A percentile compares a stretch with the other conserved stretches of the same genome.
Conservation (phyloP, 92 coral and sea anemone genomes). For the Siderastrea radians region DNA sequence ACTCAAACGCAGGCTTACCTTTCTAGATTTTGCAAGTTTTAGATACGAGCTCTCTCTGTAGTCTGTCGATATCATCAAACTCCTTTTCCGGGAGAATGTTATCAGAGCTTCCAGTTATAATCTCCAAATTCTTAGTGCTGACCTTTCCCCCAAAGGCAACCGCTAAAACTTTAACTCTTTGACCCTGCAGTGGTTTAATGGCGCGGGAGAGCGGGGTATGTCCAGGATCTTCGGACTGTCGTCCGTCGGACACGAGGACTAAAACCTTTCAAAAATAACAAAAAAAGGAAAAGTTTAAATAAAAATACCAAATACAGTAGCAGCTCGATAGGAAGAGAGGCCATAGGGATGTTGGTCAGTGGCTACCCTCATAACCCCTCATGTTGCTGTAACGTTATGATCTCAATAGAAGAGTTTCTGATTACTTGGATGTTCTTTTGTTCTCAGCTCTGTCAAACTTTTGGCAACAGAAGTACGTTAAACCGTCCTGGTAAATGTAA, state of each 20-base stretch:
- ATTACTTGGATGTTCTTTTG: too few relatives aligned
- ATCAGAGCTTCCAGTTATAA: conserved; percentile 75
- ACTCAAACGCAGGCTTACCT: background rate
- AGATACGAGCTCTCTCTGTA: conserved; percentile 77
- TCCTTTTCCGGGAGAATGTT: conserved; percentile 74
- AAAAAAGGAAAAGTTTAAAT: background rate
- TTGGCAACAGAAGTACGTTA: too few relatives aligned
- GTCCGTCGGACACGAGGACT: conserved; percentile 88
- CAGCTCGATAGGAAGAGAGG: too few relatives aligned
- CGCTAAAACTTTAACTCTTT: conserved; percentile 81
- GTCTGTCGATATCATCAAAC: conserved; percentile 74
- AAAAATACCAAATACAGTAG: too few relatives aligned
- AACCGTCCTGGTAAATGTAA: too few relatives aligned
- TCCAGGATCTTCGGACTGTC: conserved; percentile 83
- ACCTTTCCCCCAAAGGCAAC: conserved; percentile 85
- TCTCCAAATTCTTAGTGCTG: conserved; percentile 71
- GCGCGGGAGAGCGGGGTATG: conserved; percentile 69
- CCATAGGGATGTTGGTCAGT: too few relatives aligned
- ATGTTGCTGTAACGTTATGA: too few relatives aligned
- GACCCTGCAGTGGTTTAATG: conserved; percentile 77
- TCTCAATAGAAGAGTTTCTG: too few relatives aligned
- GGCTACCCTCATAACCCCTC: too few relatives aligned
- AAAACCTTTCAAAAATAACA: conserved; percentile 54
- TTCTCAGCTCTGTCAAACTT: too few relatives aligned
- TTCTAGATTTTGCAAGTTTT: conserved; percentile 67